Evolutionary conservation across 2,113 vertebrate species (phyloP).

Genomic region (Ammodramus savannarum): DNA sequence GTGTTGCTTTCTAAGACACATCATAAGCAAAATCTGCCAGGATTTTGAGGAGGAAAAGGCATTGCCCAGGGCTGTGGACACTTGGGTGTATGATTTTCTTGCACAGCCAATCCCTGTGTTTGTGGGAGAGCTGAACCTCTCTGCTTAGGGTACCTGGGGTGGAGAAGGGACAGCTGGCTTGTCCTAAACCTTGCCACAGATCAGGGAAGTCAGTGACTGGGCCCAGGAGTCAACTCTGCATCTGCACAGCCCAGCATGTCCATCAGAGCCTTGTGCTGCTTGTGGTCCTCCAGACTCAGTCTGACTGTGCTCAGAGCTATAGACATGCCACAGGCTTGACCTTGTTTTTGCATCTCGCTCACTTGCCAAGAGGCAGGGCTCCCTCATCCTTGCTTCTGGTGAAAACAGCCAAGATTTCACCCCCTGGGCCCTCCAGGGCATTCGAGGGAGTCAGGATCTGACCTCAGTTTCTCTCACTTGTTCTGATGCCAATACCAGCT

Average conservation of each 20-base stretch:
- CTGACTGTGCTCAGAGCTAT: neutral
- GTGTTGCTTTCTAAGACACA: neutral
- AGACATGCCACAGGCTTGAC: neutral
- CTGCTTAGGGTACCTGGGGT: neutral
- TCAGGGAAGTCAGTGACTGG: neutral
- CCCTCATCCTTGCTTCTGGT: neutral
- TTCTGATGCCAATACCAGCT: neutral
- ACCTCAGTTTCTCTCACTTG: neutral
- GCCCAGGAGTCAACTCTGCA: neutral
- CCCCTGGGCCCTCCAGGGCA: neutral
- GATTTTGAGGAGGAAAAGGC: neutral
- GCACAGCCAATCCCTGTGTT: neutral
- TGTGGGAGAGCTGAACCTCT: neutral
- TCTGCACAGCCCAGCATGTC: neutral
- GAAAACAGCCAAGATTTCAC: neutral
- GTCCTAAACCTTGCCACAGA: neutral
- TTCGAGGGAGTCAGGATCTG: neutral
- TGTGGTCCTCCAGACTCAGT: neutral
- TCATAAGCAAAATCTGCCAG: neutral
- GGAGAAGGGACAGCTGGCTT: neutral
- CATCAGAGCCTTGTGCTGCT: neutral
- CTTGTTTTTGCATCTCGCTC: neutral
- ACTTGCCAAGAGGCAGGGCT: neutral
- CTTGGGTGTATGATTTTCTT: neutral
- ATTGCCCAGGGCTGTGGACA: accelerated